Conservation (phyloP, 2,113 vertebrate species). For the Reinhardtius hippoglossoides region DNA sequence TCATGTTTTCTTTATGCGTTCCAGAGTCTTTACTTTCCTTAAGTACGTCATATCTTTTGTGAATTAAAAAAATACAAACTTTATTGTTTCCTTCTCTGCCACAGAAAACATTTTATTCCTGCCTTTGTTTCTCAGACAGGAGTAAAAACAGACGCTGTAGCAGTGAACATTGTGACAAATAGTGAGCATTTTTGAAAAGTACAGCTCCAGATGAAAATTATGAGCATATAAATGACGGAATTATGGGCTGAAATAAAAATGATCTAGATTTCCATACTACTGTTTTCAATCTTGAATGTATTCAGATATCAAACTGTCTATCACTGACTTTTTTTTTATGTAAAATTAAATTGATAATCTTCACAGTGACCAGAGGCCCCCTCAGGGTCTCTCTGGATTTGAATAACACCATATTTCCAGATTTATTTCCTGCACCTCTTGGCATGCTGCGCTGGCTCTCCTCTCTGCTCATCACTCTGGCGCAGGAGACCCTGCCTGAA, state of each 20-base stretch:
- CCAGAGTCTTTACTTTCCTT: too few relatives aligned
- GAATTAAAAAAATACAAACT: too few relatives aligned
- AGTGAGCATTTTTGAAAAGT: too few relatives aligned
- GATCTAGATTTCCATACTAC: background rate
- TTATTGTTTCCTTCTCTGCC: too few relatives aligned
- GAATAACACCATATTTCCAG: background rate
- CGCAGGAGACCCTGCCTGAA: constrained; percentile 8
- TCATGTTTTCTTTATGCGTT: too few relatives aligned
- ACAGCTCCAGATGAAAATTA: too few relatives aligned
- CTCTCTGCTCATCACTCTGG: constrained; percentile 26
- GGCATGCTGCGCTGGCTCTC: background rate
- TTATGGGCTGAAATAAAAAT: background rate
- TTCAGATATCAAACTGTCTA: background rate
- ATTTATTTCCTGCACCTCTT: background rate
- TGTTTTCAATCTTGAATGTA: background rate
- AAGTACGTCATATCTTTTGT: too few relatives aligned
- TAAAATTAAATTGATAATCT: background rate
- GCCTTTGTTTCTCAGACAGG: too few relatives aligned
- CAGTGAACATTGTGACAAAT: too few relatives aligned
- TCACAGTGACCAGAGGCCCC: background rate
- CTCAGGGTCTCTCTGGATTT: background rate
- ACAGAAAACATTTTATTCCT: too few relatives aligned
- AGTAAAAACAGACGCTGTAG: too few relatives aligned
- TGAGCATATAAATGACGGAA: too few relatives aligned
- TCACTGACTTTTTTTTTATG: background rate